phyloP scores from a whole-genome alignment of 2,797 vertebrate genomes.

The Petrocephalus sullivani region DNA sequence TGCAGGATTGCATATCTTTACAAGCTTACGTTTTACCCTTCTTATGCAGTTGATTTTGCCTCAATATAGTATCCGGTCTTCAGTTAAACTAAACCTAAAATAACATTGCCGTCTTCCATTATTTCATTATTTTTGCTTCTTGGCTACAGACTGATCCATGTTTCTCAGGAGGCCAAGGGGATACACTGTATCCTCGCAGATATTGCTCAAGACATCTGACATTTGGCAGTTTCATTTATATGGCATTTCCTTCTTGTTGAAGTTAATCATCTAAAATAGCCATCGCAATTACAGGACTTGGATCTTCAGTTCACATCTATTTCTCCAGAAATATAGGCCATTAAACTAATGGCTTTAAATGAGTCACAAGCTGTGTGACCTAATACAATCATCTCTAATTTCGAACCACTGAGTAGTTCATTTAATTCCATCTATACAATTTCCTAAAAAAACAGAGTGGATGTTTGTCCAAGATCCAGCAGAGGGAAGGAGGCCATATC shows the following conservation, averaged over 20 bases:
- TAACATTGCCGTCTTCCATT: neutral
- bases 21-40: neutral
- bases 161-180: neutral
- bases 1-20: neutral
- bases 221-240: neutral
- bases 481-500: neutral
- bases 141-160: neutral
- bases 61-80: neutral
- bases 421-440: neutral
- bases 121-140: neutral
- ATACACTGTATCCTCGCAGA: neutral
- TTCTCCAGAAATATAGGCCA: neutral
- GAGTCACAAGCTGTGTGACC: neutral
- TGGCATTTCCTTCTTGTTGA: neutral
- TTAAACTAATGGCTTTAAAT: constrained; percentile 4
- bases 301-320: neutral
- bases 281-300: neutral
- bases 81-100: neutral
- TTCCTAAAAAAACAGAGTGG: neutral
- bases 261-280: neutral
- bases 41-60: neutral
- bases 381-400: neutral
- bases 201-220: neutral
- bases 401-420: neutral
- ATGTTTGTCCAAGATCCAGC: neutral